Evolutionary conservation across 2,888 invertebrate species (phyloP), one percentile per base, ranked within the genome.

Genomic region (Nephrocerus scutellatus): DNA sequence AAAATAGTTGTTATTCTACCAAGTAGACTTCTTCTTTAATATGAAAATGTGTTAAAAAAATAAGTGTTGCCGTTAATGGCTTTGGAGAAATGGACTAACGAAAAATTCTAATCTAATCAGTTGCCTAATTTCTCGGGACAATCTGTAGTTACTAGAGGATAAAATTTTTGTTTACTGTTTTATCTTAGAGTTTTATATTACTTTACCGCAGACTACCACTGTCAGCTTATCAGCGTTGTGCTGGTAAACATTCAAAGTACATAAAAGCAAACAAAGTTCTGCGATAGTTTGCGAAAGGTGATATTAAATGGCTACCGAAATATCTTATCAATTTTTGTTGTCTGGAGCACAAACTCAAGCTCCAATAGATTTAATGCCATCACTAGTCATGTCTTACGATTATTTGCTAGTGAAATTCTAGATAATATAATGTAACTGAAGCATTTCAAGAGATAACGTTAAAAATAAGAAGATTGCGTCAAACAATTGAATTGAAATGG

Each of bases 231-330:
- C 23, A 23, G 8, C 34, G 10, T 10, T 13, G 5, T 20, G 14
- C 21, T 26, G 14, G 16, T 19, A 10, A 6, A 26, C 13, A 20
- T 28, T 35, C 10, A 35, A 21, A 9, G 9, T 35, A 26, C 9
- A n/a, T 5, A 25, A 13, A 34, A 34, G 14, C 21, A 28, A 28
- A 28, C 14, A 35, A 35, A 8, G 22, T 35, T 20, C 14, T 21
- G 26, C 35, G 21, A 35, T 28, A 14, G n/a, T 28, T 35, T 35
- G 21, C 35, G 35, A 35, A 35, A 15, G n/a, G n/a, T n/a, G n/a
- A n/a, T n/a, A n/a, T n/a, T n/a, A n/a, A n/a, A n/a, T n/a, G n/a
- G n/a, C n/a, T n/a, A n/a, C n/a, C n/a, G n/a, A n/a, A 26, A 28
- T 7, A 28, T 26, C 10, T 16, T 21, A 14, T 30, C 13, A 4